Percentiles rank a stretch among this genome's conserved stretches.
Conservation (phyloP, 2,113 vertebrate species). For the Theristicus caerulescens region DNA sequence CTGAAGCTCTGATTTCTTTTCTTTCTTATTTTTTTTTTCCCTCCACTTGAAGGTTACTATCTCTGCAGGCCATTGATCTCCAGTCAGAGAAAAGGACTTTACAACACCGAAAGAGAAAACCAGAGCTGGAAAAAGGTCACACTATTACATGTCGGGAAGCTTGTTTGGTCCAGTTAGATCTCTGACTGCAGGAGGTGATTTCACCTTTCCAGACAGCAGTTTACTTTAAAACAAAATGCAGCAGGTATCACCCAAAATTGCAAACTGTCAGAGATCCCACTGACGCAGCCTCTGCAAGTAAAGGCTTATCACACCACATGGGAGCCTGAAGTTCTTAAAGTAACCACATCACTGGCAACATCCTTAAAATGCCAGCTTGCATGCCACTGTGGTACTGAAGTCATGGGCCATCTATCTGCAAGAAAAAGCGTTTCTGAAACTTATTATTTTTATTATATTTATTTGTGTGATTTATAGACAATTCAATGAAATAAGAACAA, state of each 20-base stretch:
- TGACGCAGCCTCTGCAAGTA: not conserved
- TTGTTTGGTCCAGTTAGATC: not conserved
- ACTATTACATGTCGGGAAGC: not conserved
- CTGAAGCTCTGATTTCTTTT: not conserved
- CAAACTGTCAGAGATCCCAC: not conserved
- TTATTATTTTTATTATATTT: not conserved
- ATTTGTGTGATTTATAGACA: not conserved
- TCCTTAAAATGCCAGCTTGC: not conserved
- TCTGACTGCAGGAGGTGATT: not conserved
- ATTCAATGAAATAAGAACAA: not conserved
- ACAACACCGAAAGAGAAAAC: not conserved
- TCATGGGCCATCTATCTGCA: not conserved
- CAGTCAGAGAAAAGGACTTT: not conserved
- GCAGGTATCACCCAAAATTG: not conserved
- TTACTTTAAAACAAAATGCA: not conserved
- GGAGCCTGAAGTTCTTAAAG: not conserved
- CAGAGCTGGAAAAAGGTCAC: not conserved
- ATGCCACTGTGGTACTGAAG: not conserved
- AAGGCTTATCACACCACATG: not conserved
- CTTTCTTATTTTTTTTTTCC: not conserved
- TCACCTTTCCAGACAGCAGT: not conserved
- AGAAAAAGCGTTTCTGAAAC: not conserved
- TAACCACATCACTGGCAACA: not conserved
- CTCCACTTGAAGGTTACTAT: not conserved
- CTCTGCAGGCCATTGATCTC: not conserved